phyloP scores from a whole-genome alignment of 37 sponge, comb jelly and placozoan species.

The Geodia barretti region DNA sequence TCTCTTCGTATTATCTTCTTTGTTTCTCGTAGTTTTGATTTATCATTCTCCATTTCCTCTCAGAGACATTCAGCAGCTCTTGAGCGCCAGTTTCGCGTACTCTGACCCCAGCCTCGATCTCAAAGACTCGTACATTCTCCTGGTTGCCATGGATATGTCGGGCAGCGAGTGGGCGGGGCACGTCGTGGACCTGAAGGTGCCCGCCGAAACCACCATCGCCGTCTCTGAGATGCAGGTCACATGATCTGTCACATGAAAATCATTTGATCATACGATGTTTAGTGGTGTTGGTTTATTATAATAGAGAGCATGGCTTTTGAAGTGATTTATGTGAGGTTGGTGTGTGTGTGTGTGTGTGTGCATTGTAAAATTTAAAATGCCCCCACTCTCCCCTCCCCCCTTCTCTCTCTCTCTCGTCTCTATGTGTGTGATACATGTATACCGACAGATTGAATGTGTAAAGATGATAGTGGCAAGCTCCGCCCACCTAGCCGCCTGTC shows the following conservation, averaged over 20 bases:
- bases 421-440: not conserved
- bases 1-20: not conserved
- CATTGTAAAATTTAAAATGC: no score
- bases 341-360: not conserved
- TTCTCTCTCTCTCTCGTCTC: not conserved
- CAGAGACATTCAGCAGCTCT: conserved; percentile 60
- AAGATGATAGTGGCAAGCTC: conserved; percentile 73
- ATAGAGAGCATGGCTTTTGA: not conserved
- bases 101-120: conserved; percentile 3
- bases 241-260: conserved; percentile 1
- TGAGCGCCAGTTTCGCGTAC: conserved; percentile 50
- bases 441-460: conserved; percentile 66
- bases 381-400: conserved; percentile 1
- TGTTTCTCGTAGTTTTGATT: not conserved
- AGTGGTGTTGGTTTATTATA: not conserved
- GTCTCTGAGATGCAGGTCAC: conserved; percentile 60
- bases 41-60: not conserved
- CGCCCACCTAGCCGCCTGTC: conserved; percentile 22
- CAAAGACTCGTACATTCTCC: conserved; percentile 46
- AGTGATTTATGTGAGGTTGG: not conserved
- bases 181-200: conserved; percentile 20
- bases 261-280: conserved; percentile 1
- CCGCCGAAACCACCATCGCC: conserved; percentile 63
- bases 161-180: conserved; percentile 44
- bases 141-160: conserved; percentile 15